Percentiles rank a stretch among this genome's conserved stretches.
These are phyloP conservation scores for Gryllus bimaculatus DNA, from an alignment of 1,140 invertebrate genomes.

Conservation along the genomic window DNA sequence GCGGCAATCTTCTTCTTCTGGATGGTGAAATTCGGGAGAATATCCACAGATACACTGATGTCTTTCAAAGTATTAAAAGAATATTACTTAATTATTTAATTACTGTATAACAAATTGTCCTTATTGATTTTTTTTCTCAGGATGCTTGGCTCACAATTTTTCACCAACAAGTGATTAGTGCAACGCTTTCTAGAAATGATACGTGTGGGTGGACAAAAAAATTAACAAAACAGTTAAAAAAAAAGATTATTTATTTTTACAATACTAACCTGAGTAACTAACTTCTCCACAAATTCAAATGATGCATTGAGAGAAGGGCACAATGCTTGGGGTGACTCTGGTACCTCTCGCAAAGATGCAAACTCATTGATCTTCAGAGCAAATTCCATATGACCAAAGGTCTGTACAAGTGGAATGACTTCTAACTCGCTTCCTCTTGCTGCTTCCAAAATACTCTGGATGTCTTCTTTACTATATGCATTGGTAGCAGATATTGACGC, in stretches of 20 bases:
- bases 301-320: constrained; percentile 54
- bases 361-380: constrained; percentile 48
- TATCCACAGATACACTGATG: no score
- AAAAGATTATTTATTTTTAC: not conserved
- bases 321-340: constrained; percentile 39
- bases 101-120: no score
- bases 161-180: no score
- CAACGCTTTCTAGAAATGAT: no score
- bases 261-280: constrained; percentile 74
- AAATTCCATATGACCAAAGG: constrained; percentile 62
- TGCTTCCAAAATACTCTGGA: constrained; percentile 49
- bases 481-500: constrained; percentile 56
- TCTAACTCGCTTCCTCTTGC: constrained; percentile 59
- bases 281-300: constrained; percentile 55
- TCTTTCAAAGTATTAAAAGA: no score
- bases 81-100: no score
- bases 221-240: not conserved
- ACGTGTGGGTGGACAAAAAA: not conserved
- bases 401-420: constrained; percentile 60
- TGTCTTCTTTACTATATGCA: constrained; percentile 62
- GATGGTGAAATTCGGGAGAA: no score
- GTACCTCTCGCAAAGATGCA: constrained; percentile 43
- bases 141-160: no score
- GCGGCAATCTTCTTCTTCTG: no score
- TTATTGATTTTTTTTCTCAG: no score